A percentile compares a stretch with the other conserved stretches of the same genome.
Conservation (phyloP, 2,888 invertebrate genomes). For the Hypomecis punctinalis region DNA sequence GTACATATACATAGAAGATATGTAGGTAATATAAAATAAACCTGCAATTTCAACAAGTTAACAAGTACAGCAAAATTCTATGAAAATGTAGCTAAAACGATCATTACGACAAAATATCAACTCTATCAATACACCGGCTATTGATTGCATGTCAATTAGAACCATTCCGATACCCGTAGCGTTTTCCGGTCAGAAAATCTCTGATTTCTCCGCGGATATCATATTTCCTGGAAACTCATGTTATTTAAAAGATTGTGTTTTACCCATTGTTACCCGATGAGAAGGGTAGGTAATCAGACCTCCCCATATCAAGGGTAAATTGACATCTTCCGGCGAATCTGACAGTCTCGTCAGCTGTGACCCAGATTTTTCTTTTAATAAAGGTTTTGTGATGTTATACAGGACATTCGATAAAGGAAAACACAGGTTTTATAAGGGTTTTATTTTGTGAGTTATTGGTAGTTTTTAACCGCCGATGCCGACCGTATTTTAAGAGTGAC, state of each 20-base stretch:
- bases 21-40: too few relatives aligned
- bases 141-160: slow-evolving; percentile 1
- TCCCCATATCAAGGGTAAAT: slow-evolving; percentile 31
- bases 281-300: slow-evolving; percentile 25
- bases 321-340: slow-evolving; percentile 31
- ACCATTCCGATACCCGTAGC: neutral
- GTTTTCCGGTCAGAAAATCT: neutral
- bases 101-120: too few relatives aligned
- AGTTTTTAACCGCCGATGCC: too few relatives aligned
- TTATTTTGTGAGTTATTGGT: neutral
- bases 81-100: too few relatives aligned
- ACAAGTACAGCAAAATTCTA: too few relatives aligned
- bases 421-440: neutral
- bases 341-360: slow-evolving; percentile 26
- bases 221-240: slow-evolving; percentile 15
- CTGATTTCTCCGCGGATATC: slow-evolving; percentile 13
- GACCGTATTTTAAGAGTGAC: too few relatives aligned
- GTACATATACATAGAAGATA: too few relatives aligned
- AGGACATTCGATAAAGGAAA: neutral
- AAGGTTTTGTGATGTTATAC: slow-evolving; percentile 15
- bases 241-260: slow-evolving; percentile 25
- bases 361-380: slow-evolving; percentile 26
- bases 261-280: slow-evolving; percentile 17
- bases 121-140: neutral
- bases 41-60: too few relatives aligned